phyloP scores from a whole-genome alignment of 2,888 invertebrate genomes.

The Ichneumon xanthorius region DNA sequence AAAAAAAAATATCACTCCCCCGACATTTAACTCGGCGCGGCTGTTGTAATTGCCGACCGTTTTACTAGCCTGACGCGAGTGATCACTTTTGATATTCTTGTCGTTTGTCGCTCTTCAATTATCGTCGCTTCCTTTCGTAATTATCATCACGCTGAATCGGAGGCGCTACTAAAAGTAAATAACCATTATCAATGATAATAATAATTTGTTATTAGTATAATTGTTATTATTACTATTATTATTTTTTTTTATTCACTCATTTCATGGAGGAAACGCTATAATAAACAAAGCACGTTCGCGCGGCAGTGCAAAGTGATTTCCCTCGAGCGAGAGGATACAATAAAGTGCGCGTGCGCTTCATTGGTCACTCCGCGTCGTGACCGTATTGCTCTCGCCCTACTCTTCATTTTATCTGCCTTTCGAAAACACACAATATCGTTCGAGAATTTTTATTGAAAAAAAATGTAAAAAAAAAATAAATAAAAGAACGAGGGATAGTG shows the following conservation, averaged over 20 bases:
- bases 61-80: conserved; percentile 41
- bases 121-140: conserved; percentile 3
- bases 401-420: not conserved
- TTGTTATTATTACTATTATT: not conserved
- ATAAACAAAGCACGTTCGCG: conserved; percentile 43
- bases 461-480: not conserved
- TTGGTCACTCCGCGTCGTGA: conserved; percentile 30
- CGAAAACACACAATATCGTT: conserved; percentile 32
- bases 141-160: conserved; percentile 46
- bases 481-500: conserved; percentile 15
- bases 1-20: conserved; percentile 18
- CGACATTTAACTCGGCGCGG: conserved; percentile 25
- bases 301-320: conserved; percentile 57
- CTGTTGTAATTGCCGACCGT: conserved; percentile 10
- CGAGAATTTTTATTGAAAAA: conserved; percentile 46
- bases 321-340: conserved; percentile 43
- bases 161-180: conserved; percentile 30
- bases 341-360: conserved; percentile 48
- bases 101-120: not conserved
- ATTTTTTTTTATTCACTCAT: conserved; percentile 71
- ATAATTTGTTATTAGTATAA: not conserved
- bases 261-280: conserved; percentile 69
- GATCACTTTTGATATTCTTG: conserved; percentile 34
- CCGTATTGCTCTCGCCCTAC: not conserved
- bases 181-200: conserved; percentile 13